A percentile compares a stretch with the other conserved stretches of the same genome.
These are phyloP conservation scores for Argyresthia albistria DNA, from an alignment of 2,888 invertebrate genomes.

Conservation along the genomic window DNA sequence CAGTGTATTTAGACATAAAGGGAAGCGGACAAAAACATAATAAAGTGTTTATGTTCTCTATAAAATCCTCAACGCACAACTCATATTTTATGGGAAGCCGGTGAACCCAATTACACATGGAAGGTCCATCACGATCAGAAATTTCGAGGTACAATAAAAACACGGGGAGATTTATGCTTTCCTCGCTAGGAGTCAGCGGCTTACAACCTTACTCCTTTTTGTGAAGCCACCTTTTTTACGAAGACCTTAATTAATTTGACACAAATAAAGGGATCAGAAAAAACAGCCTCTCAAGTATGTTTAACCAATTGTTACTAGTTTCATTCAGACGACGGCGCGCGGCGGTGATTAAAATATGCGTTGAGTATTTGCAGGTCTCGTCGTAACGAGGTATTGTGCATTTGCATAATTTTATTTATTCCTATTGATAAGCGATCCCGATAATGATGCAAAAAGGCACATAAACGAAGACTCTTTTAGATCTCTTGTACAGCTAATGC, in stretches of 20 bases:
- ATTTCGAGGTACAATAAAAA: slow-evolving; percentile 58
- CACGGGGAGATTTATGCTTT: slow-evolving; percentile 13
- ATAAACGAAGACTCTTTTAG: neutral
- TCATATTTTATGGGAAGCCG: slow-evolving; percentile 62
- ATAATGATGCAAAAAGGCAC: slow-evolving; percentile 2
- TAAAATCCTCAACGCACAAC: slow-evolving; percentile 56
- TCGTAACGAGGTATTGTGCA: slow-evolving; percentile 5
- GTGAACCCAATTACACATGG: slow-evolving; percentile 65
- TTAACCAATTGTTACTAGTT: too few relatives aligned
- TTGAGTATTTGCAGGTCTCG: neutral
- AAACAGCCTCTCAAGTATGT: too few relatives aligned
- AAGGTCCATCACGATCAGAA: slow-evolving; percentile 66
- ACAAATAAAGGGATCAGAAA: neutral
- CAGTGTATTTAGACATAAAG: slow-evolving; percentile 21
- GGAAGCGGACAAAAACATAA: slow-evolving; percentile 48
- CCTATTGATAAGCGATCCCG: slow-evolving; percentile 20
- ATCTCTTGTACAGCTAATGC: slow-evolving; percentile 44
- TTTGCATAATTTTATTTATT: slow-evolving; percentile 19
- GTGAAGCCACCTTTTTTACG: slow-evolving; percentile 23
- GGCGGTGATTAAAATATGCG: too few relatives aligned
- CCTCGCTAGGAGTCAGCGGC: neutral
- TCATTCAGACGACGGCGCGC: too few relatives aligned
- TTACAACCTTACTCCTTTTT: slow-evolving; percentile 24
- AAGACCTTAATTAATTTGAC: neutral
- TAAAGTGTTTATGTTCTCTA: slow-evolving; percentile 66